These are phyloP conservation scores for Drosophila chauvacae DNA, from an alignment of 1,140 invertebrate genomes.

Conservation along the genomic window DNA sequence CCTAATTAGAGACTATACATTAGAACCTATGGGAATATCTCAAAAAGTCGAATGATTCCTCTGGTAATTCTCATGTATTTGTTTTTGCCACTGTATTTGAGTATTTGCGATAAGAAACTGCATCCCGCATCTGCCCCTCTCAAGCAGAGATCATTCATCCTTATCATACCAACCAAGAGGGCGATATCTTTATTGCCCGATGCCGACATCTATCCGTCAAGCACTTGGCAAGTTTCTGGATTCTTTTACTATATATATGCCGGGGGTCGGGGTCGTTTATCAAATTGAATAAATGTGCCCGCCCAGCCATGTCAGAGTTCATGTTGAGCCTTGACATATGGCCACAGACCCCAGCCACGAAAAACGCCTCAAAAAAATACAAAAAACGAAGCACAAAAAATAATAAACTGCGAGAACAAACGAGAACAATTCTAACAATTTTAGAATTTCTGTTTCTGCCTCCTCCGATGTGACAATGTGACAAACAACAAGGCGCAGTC, in stretches of 20 bases:
- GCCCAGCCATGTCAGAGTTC: conserved; percentile 68
- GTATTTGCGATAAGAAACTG: conserved; percentile 12
- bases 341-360: conserved; percentile 64
- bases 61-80: background rate
- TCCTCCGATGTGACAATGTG: conserved; percentile 64
- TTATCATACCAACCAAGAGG: conserved; percentile 4
- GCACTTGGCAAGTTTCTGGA: conserved; percentile 20
- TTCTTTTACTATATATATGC: conserved; percentile 37
- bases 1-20: background rate
- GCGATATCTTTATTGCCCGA: conserved; percentile 18
- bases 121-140: conserved; percentile 21
- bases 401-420: conserved; percentile 33
- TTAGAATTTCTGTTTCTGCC: conserved; percentile 58
- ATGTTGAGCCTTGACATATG: conserved; percentile 63
- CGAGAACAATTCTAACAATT: conserved; percentile 62
- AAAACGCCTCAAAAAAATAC: conserved; percentile 29
- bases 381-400: conserved; percentile 32
- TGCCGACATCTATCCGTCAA: conserved; percentile 28
- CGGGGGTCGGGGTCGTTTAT: conserved; percentile 44
- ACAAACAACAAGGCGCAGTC: conserved; percentile 66
- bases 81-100: background rate
- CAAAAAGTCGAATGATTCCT: background rate
- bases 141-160: conserved; percentile 18
- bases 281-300: conserved; percentile 71
- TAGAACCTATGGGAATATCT: background rate